Evolutionary conservation across 2,888 invertebrate genomes (phyloP).

Genomic region (Icerya purchasi): DNA sequence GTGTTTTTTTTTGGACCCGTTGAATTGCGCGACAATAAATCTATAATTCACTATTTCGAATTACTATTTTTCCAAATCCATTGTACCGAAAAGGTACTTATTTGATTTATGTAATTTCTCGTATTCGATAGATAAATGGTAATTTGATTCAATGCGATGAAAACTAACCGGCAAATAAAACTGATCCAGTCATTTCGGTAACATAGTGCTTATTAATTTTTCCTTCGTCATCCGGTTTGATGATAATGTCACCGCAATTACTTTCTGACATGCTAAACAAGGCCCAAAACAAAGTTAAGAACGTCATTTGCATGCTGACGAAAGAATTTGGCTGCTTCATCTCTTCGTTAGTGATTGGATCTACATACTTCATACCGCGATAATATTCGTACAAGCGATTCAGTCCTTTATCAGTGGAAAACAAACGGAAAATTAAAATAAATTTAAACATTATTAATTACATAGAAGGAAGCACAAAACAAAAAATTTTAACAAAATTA

Average conservation of each 20-base stretch:
- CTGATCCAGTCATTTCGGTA: conserved; percentile 33
- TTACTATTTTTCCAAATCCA: no score
- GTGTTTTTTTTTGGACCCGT: no score
- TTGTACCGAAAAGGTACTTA: no score
- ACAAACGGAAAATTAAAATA: no score
- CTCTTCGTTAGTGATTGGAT: conserved; percentile 31
- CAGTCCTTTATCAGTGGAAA: conserved; percentile 26
- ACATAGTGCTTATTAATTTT: conserved; percentile 26
- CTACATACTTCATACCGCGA: conserved; percentile 36
- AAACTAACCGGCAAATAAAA: conserved; percentile 32
- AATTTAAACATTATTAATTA: no score
- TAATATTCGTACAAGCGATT: conserved; percentile 42
- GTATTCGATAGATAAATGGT: no score
- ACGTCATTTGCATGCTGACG: conserved; percentile 15
- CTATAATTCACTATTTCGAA: no score
- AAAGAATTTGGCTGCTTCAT: conserved; percentile 29
- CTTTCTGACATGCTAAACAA: conserved; percentile 43
- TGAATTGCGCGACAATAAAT: no score
- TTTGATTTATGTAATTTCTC: no score
- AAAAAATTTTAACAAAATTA: no score
- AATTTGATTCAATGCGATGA: no score
- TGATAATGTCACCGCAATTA: conserved; percentile 41
- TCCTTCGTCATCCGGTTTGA: conserved; percentile 30
- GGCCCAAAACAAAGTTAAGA: conserved; percentile 47
- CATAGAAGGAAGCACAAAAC: no score